Evolutionary conservation across 2,113 vertebrate species (phyloP), one percentile per base, ranked within the genome.

Genomic region (Coregonus clupeaformis): DNA sequence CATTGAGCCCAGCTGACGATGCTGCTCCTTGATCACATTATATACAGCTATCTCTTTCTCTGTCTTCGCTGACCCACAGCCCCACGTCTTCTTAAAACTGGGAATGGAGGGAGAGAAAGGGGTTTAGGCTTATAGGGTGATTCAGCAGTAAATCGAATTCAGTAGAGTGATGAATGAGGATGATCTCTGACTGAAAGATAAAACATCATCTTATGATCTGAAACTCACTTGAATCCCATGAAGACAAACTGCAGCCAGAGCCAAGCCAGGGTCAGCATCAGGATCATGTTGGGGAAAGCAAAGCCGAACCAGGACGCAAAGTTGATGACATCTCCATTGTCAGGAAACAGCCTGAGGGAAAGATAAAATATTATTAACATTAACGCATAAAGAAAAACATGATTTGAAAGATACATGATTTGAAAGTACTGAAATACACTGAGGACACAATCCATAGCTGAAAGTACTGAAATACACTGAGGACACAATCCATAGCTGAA

Each of bases 291-390:
- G 32, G 98, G 98, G 79, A 98, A 98, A 5, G 98, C 94, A 81
- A 98, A 99, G 71, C 92, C 95, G 32, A 99, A 98, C 98, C 98
- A 99, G 60, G 96, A 97, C 64, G 95, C 97, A 78, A 98, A 99
- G 86, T 98, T 98, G 78, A 99, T 82, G 36, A 95, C 5, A 25
- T 97, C 96, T 9, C 93, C 94, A 18, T 95, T 98, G 27, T 92
- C 49, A 1, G 97, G 97, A 84, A 97, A 99, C 69, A 99, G 85
- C 69, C 97, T 99, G 75, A 29, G 72, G 73, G 29, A 49, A 70
- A 60, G 75, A 73, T 55, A 42, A 75, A 18, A 60, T 57, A 59
- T n/a, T 11, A 14, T 24, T 20, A 42, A 42, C 36, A 42, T 60
- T 36, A 45, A 36, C 14, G 60, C 60, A 9, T n/a, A 18, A 11